phyloP scores from a whole-genome alignment of 2,888 invertebrate species.

The Eledona agricola region DNA sequence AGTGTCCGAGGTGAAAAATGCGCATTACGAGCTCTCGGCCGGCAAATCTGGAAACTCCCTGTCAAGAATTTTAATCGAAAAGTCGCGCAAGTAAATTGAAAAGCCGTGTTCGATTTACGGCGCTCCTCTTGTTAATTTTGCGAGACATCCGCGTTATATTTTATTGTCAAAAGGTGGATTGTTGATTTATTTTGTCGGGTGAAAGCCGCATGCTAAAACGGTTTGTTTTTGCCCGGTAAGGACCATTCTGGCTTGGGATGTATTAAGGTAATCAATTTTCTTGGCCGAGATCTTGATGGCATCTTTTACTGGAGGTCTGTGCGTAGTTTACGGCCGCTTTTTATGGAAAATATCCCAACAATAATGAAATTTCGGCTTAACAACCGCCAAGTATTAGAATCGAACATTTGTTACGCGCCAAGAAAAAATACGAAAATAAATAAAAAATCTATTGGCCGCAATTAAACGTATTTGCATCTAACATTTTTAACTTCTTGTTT shows the following conservation, averaged over 20 bases:
- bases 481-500: too few species aligned
- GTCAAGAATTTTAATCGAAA: too few species aligned
- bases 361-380: constrained; percentile 2
- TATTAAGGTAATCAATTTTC: constrained; percentile 26
- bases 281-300: constrained; percentile 9
- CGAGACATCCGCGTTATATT: constrained; percentile 1
- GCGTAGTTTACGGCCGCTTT: constrained; percentile 12
- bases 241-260: constrained; percentile 16
- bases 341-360: not conserved
- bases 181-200: constrained; percentile 14
- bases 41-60: too few species aligned
- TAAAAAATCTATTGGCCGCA: too few species aligned
- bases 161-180: constrained; percentile 12
- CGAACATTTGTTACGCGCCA: too few species aligned
- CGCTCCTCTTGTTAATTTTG: too few species aligned
- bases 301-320: constrained; percentile 5
- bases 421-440: too few species aligned
- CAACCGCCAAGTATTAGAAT: too few species aligned
- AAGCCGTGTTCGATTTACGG: constrained; percentile 5
- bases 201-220: constrained; percentile 16
- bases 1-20: too few species aligned
- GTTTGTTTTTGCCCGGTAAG: constrained; percentile 24
- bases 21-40: too few species aligned
- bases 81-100: constrained; percentile 13
- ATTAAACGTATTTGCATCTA: too few species aligned